Percentiles rank a stretch among this genome's conserved stretches.
These are phyloP conservation scores for Pasiphila rectangulata DNA, from an alignment of 2,888 invertebrate species.

Conservation along the genomic window DNA sequence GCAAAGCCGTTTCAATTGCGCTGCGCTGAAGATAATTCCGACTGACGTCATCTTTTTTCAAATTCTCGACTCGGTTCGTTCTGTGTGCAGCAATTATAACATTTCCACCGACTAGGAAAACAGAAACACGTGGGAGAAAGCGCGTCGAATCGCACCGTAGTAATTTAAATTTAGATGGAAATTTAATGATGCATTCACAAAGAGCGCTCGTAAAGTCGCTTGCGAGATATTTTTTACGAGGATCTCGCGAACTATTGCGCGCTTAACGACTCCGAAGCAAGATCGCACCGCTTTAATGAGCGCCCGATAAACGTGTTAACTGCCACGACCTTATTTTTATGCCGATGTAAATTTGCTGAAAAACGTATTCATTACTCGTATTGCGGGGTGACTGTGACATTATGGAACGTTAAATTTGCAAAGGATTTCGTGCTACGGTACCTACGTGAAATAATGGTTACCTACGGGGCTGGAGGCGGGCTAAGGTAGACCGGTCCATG, in stretches of 20 bases:
- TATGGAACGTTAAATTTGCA: constrained; percentile 47
- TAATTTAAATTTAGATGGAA: constrained; percentile 82
- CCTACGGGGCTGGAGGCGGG: constrained; percentile 44
- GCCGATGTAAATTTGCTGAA: constrained; percentile 77
- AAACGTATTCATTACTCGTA: constrained; percentile 75
- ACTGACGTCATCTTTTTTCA: constrained; percentile 81
- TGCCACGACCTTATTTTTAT: constrained; percentile 80
- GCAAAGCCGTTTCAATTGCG: constrained; percentile 82
- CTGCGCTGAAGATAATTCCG: constrained; percentile 81
- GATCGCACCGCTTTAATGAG: constrained; percentile 81
- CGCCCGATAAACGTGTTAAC: constrained; percentile 81
- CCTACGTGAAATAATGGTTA: constrained; percentile 37
- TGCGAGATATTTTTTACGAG: constrained; percentile 81
- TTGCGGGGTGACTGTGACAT: constrained; percentile 53
- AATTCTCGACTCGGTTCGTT: constrained; percentile 76
- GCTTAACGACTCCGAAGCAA: constrained; percentile 81
- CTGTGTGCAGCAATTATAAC: constrained; percentile 80
- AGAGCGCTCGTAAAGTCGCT: constrained; percentile 80
- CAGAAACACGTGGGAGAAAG: constrained; percentile 77
- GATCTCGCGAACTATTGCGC: constrained; percentile 82
- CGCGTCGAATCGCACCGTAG: constrained; percentile 74
- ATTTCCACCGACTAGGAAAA: constrained; percentile 79
- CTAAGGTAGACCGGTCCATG: constrained; percentile 68
- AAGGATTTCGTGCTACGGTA: constrained; percentile 34
- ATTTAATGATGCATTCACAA: constrained; percentile 81